These are phyloP conservation scores for Patella pellucida DNA, from an alignment of 2,888 invertebrate species.

Conservation along the genomic window DNA sequence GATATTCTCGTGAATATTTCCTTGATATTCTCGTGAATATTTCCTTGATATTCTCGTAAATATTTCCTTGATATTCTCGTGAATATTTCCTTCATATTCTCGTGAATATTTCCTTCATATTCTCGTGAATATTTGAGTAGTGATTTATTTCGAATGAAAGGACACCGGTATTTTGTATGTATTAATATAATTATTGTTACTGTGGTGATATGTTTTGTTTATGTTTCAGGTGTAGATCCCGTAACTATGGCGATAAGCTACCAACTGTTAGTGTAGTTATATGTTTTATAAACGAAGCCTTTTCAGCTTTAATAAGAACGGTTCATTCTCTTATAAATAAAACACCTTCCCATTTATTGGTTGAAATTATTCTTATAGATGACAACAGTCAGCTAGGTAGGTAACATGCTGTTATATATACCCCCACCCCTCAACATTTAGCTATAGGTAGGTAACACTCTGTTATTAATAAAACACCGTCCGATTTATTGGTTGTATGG, in stretches of 20 bases:
- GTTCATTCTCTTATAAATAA: not conserved
- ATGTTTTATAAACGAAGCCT: slow-evolving; percentile 1
- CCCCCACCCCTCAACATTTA: not conserved
- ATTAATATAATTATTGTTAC: too few relatives aligned
- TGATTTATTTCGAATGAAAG: too few relatives aligned
- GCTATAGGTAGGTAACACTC: not conserved
- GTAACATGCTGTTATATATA: not conserved
- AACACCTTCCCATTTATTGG: not conserved
- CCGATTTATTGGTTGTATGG: too few relatives aligned
- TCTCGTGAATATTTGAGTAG: too few relatives aligned
- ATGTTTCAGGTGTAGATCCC: not conserved
- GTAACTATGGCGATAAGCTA: not conserved
- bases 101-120: too few relatives aligned
- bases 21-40: too few relatives aligned
- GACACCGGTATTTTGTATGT: too few relatives aligned
- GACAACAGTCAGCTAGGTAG: not conserved
- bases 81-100: too few relatives aligned
- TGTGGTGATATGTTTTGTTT: too few relatives aligned
- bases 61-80: too few relatives aligned
- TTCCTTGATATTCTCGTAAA: too few relatives aligned
- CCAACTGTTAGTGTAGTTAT: not conserved
- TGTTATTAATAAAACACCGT: not conserved
- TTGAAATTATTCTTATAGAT: not conserved
- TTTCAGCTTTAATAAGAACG: not conserved
- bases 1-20: too few relatives aligned